A percentile compares a stretch with the other conserved stretches of the same genome.
Evolutionary conservation across 2,888 invertebrate species (phyloP).

Genomic region (Diadegma fenestrale): DNA sequence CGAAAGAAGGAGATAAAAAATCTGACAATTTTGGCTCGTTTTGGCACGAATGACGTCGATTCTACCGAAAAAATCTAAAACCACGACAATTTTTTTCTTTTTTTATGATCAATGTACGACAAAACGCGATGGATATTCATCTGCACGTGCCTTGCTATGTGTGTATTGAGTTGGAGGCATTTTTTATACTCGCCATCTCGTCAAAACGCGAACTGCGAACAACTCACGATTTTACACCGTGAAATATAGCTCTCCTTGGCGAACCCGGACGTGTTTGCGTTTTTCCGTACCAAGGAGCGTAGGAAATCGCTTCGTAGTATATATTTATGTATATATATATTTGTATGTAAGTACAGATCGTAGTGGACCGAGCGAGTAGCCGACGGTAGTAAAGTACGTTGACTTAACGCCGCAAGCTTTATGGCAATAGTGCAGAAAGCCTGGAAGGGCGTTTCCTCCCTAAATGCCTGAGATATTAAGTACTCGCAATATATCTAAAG

Average conservation of each 20-base stretch:
- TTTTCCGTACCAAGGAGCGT: conserved; percentile 52
- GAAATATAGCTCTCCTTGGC: conserved; percentile 74
- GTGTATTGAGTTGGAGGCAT: not conserved
- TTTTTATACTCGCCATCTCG: conserved; percentile 28
- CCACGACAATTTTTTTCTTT: not conserved
- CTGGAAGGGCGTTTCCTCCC: not conserved
- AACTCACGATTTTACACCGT: conserved; percentile 66
- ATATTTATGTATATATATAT: conserved; percentile 6
- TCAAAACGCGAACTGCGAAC: conserved; percentile 35
- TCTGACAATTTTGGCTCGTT: not conserved
- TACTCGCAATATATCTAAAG: not conserved
- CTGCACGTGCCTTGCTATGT: not conserved
- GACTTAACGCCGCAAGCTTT: conserved; percentile 9
- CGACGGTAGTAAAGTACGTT: conserved; percentile 22
- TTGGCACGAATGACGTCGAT: not conserved
- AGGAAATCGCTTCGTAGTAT: conserved; percentile 24
- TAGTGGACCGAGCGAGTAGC: conserved; percentile 22
- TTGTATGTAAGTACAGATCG: not conserved
- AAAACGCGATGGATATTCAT: not conserved
- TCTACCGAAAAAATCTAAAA: too few relatives aligned
- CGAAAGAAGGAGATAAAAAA: not conserved
- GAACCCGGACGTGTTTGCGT: conserved; percentile 76
- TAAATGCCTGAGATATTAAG: conserved; percentile 12
- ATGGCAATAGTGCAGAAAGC: conserved; percentile 4
- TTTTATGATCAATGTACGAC: not conserved